These are phyloP conservation scores for Poecile montanus DNA, from an alignment of 2,797 vertebrate genomes.

Conservation along the genomic window DNA sequence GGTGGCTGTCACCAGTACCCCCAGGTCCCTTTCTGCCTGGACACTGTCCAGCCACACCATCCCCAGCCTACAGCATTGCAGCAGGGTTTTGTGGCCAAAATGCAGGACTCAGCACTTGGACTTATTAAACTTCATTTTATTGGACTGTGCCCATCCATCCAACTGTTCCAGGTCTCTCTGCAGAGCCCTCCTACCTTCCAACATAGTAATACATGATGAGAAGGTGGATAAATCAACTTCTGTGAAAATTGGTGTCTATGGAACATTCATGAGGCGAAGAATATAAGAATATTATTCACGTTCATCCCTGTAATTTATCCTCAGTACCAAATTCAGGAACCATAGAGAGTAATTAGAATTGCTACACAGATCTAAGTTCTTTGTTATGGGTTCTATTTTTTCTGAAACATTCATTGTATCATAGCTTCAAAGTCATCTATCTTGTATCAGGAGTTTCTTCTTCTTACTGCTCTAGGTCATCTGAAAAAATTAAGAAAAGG, in stretches of 20 bases:
- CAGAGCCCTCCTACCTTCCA: too few species aligned
- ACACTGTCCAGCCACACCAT: too few species aligned
- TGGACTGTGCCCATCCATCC: too few species aligned
- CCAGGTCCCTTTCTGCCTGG: too few species aligned
- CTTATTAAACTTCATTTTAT: too few species aligned
- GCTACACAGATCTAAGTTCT: background rate
- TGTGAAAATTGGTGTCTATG: background rate
- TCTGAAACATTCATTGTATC: background rate
- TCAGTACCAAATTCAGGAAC: background rate
- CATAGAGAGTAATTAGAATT: background rate
- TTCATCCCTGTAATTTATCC: background rate
- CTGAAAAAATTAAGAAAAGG: background rate
- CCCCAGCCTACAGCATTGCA: too few species aligned
- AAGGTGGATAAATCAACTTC: background rate
- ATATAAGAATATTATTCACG: background rate
- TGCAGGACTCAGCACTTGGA: too few species aligned
- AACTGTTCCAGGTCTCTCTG: too few species aligned
- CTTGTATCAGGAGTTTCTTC: background rate
- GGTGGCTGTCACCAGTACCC: too few species aligned
- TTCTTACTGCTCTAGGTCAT: background rate
- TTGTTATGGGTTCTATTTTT: background rate
- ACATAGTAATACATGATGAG: background rate
- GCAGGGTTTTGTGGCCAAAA: too few species aligned
- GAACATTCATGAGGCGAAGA: background rate
- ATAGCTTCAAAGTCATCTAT: background rate